Percentiles rank a stretch among this genome's conserved stretches.
Conservation (phyloP, 2,888 invertebrate species). For the Ashinkailepas kermadecensis region DNA sequence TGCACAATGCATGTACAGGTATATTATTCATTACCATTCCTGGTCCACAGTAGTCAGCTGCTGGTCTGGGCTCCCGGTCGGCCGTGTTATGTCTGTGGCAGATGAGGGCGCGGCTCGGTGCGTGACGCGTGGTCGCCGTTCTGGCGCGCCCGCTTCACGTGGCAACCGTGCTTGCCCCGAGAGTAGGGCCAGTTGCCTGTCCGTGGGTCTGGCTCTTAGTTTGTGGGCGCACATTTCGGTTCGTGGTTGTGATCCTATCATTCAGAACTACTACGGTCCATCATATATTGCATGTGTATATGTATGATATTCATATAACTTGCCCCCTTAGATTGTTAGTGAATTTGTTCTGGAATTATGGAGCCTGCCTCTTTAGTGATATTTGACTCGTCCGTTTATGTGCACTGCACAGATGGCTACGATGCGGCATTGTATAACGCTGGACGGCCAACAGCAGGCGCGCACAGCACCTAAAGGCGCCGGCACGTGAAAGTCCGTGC, state of each 20-base stretch:
- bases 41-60: conserved; percentile 40
- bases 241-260: too few species aligned
- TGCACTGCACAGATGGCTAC: conserved; percentile 59
- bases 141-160: not conserved
- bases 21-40: too few species aligned
- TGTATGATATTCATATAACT: too few species aligned
- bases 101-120: conserved; percentile 31
- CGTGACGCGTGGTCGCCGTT: conserved; percentile 28
- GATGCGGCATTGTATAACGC: conserved; percentile 90
- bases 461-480: conserved; percentile 38
- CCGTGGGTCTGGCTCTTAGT: not conserved
- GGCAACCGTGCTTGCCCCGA: not conserved
- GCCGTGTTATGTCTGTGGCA: conserved; percentile 27
- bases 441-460: conserved; percentile 80
- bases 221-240: too few species aligned
- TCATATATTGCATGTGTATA: too few species aligned
- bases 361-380: too few species aligned
- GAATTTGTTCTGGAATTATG: too few species aligned
- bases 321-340: too few species aligned
- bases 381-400: too few species aligned
- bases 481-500: conserved; percentile 44
- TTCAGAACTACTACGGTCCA: too few species aligned
- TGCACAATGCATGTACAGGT: too few species aligned
- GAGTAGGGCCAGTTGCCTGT: not conserved
- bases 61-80: conserved; percentile 19